phyloP scores from a whole-genome alignment of 1,140 invertebrate genomes.

The Arctopsyche grandis region DNA sequence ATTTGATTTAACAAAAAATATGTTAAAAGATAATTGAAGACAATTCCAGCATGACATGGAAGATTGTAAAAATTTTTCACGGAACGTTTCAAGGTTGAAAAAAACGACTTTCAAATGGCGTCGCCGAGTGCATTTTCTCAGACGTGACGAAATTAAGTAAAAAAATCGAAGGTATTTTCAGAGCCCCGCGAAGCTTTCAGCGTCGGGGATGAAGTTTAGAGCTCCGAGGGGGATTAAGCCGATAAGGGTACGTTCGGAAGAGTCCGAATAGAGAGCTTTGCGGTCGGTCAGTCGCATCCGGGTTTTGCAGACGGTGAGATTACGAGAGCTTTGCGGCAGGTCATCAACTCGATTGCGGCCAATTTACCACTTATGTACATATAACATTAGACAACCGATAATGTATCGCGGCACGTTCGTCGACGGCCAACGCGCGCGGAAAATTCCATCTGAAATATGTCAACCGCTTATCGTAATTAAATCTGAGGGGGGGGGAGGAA shows the following conservation, averaged over 20 bases:
- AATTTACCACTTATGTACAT: background rate
- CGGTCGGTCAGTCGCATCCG: conserved; percentile 22
- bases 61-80: too few species aligned
- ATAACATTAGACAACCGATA: too few species aligned
- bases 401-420: too few species aligned
- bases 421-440: background rate
- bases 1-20: too few species aligned
- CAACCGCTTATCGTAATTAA: conserved; percentile 18
- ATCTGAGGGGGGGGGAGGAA: background rate
- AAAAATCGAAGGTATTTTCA: too few species aligned
- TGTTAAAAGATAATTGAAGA: too few species aligned
- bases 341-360: conserved; percentile 3
- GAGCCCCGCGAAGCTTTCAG: too few species aligned
- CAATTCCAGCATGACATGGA: too few species aligned
- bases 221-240: conserved; percentile 15
- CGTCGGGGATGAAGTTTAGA: background rate
- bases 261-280: conserved; percentile 14
- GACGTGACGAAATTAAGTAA: too few species aligned
- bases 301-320: background rate
- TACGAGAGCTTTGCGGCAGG: background rate
- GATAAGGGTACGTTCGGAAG: conserved; percentile 22
- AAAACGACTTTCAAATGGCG: too few species aligned
- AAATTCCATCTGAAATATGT: background rate
- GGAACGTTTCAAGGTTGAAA: too few species aligned
- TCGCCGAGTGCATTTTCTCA: too few species aligned